Conservation (phyloP, 1,140 invertebrate genomes). For the Medauroidea extradentata region DNA sequence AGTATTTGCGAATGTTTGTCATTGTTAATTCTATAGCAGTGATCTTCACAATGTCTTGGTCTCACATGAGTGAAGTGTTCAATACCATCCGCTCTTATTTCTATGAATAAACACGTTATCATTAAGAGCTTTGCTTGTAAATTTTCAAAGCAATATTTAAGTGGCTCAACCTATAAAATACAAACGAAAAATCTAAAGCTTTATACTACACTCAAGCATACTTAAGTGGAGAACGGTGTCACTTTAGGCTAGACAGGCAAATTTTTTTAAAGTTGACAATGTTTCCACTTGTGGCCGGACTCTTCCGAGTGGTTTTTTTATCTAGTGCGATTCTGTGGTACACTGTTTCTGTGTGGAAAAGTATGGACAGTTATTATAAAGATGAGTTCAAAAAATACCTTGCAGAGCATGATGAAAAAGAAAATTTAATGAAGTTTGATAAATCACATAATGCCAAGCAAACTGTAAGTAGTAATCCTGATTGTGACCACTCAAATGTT, state of each 20-base stretch:
- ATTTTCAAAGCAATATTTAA: conserved; percentile 29
- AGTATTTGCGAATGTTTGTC: conserved; percentile 55
- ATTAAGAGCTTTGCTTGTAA: no score
- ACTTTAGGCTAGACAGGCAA: background rate
- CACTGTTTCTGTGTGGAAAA: conserved; percentile 46
- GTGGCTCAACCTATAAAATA: background rate
- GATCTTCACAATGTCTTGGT: conserved; percentile 52
- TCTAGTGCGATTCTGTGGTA: conserved; percentile 47
- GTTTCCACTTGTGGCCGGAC: conserved; percentile 38
- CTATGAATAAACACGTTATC: conserved; percentile 8
- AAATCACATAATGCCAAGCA: no score
- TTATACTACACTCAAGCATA: background rate
- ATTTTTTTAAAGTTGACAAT: conserved; percentile 20
- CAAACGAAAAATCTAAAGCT: background rate
- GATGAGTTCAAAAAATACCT: conserved; percentile 48
- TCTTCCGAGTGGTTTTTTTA: conserved; percentile 45
- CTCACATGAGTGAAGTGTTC: conserved; percentile 45
- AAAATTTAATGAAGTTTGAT: background rate
- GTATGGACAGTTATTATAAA: conserved; percentile 51
- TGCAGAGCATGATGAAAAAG: conserved; percentile 39
- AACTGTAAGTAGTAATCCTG: no score
- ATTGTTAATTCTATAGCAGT: conserved; percentile 51
- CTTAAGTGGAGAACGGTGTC: background rate
- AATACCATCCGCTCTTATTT: conserved; percentile 43
- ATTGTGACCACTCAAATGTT: no score